phyloP scores from a whole-genome alignment of 2,797 vertebrate genomes.

The Corythornis leucogaster region DNA sequence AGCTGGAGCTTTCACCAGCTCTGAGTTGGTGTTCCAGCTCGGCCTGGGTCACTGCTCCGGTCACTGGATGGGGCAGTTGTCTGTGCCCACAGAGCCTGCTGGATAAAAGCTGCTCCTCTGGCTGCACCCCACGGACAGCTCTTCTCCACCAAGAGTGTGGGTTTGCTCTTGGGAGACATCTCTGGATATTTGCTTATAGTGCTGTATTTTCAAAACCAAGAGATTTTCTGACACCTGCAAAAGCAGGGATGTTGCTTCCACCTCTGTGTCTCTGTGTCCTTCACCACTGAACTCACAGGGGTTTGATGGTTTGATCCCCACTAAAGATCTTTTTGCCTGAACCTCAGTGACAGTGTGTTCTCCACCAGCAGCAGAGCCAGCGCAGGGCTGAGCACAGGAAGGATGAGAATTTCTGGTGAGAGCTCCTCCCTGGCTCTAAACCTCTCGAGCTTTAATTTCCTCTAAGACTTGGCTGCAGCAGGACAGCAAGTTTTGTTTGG shows the following conservation, averaged over 20 bases:
- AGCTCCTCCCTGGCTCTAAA: neutral
- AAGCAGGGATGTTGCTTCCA: neutral
- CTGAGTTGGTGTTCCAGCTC: neutral
- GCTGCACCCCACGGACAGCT: neutral
- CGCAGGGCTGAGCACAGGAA: neutral
- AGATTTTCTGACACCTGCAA: neutral
- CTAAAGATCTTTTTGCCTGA: neutral
- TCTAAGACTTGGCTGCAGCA: neutral
- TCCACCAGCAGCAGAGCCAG: neutral
- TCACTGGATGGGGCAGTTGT: neutral
- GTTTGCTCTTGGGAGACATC: neutral
- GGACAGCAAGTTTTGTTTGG: neutral
- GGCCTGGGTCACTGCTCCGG: neutral
- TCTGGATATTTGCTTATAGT: neutral
- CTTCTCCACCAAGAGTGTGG: neutral
- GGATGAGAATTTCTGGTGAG: neutral
- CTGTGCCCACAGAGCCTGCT: fast-evolving
- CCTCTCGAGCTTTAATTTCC: constrained; percentile 13
- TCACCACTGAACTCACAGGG: too few species aligned
- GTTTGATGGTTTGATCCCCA: neutral
- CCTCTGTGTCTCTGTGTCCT: neutral
- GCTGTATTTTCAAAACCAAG: neutral
- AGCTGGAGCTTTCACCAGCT: neutral
- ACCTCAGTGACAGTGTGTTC: fast-evolving
- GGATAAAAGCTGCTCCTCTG: neutral